A percentile compares a stretch with the other conserved stretches of the same genome.
Conservation (phyloP, 2,113 vertebrate genomes). For the Dipodomys merriami region DNA sequence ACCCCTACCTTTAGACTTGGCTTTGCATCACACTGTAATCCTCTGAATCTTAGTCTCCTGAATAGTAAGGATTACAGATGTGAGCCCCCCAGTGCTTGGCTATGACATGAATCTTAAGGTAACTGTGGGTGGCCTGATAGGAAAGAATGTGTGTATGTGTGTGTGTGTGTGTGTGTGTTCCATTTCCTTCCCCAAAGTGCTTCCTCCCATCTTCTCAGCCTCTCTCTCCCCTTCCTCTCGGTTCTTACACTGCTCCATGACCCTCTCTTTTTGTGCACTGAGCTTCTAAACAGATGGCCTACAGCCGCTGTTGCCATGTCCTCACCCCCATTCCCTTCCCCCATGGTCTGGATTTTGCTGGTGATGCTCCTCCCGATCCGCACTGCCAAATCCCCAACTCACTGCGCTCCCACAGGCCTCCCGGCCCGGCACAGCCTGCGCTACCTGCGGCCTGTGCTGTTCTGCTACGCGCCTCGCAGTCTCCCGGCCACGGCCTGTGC, state of each 20-base stretch:
- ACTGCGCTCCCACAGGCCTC: too few species aligned
- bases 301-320: neutral
- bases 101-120: neutral
- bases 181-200: neutral
- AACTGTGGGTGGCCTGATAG: neutral
- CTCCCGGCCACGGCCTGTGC: neutral
- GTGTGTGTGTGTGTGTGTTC: neutral
- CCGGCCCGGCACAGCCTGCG: too few species aligned
- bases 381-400: too few species aligned
- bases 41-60: too few species aligned
- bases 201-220: neutral
- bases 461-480: too few species aligned
- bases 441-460: too few species aligned
- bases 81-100: too few species aligned
- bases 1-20: too few species aligned
- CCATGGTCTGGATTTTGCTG: neutral
- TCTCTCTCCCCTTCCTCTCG: neutral
- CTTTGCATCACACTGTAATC: too few species aligned
- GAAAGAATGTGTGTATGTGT: neutral
- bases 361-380: neutral
- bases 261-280: neutral
- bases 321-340: neutral
- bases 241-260: too few species aligned
- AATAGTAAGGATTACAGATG: too few species aligned
- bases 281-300: fast-evolving